Conservation (phyloP, 2,113 vertebrate genomes). For the Vulpes ferrilata region DNA sequence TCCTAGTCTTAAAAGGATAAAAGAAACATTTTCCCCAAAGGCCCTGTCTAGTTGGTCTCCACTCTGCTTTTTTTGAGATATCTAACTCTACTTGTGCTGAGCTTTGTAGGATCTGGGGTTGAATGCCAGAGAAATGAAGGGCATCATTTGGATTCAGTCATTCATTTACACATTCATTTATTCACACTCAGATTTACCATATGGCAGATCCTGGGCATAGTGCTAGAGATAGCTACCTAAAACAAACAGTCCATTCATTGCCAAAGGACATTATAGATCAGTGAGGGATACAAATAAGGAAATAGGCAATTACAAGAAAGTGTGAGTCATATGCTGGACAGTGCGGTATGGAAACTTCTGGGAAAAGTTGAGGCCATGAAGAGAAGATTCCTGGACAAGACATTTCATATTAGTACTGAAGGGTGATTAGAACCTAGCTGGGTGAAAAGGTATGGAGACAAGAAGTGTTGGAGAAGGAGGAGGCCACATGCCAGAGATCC, state of each 20-base stretch:
- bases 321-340: background rate
- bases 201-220: background rate
- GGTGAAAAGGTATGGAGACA: background rate
- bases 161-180: background rate
- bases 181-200: background rate
- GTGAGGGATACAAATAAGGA: background rate
- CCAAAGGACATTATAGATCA: background rate
- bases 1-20: background rate
- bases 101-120: background rate
- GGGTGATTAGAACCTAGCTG: background rate
- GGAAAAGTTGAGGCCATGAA: rapidly evolving
- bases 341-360: background rate
- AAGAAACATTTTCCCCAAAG: background rate
- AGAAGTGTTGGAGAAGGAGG: background rate
- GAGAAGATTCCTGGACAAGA: background rate
- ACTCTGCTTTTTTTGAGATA: background rate
- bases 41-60: background rate
- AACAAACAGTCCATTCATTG: background rate
- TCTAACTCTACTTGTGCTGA: background rate
- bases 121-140: background rate
- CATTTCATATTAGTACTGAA: background rate
- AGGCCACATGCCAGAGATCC: background rate
- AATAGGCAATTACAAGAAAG: background rate
- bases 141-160: background rate
- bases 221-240: background rate